phyloP scores from a whole-genome alignment of 2,113 vertebrate genomes.

The Antennarius striatus region DNA sequence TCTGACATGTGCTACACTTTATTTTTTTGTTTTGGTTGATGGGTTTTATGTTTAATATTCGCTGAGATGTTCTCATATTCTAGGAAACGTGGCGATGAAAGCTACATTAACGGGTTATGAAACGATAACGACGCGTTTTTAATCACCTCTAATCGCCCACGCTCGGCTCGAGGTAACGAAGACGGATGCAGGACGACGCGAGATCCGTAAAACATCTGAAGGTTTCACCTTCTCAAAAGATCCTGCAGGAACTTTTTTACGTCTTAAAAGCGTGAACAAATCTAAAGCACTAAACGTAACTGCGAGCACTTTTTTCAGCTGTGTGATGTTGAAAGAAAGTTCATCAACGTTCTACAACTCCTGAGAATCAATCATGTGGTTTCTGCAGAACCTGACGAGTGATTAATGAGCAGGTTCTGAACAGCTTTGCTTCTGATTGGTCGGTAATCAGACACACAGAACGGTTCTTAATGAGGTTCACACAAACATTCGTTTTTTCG shows the following conservation, averaged over 20 bases:
- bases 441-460: conserved; percentile 5
- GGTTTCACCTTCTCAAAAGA: neutral
- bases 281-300: conserved; percentile 8
- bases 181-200: too few species aligned
- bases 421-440: conserved; percentile 4
- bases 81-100: conserved; percentile 48
- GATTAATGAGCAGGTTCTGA: conserved; percentile 5
- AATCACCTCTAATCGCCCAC: too few species aligned
- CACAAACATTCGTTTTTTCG: neutral
- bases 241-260: neutral
- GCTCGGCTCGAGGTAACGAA: too few species aligned
- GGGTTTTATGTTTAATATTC: conserved; percentile 21
- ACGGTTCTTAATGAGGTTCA: conserved; percentile 30
- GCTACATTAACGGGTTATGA: conserved; percentile 10
- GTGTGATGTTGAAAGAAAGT: neutral
- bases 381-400: neutral
- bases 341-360: neutral
- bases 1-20: too few species aligned
- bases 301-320: conserved; percentile 12
- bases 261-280: neutral
- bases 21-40: neutral
- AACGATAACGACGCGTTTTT: neutral
- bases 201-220: neutral
- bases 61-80: conserved; percentile 29
- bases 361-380: neutral